Percentiles rank a stretch among this genome's conserved stretches.
phyloP scores from a whole-genome alignment of 2,888 invertebrate species.

The Dolichopus griseipennis region DNA sequence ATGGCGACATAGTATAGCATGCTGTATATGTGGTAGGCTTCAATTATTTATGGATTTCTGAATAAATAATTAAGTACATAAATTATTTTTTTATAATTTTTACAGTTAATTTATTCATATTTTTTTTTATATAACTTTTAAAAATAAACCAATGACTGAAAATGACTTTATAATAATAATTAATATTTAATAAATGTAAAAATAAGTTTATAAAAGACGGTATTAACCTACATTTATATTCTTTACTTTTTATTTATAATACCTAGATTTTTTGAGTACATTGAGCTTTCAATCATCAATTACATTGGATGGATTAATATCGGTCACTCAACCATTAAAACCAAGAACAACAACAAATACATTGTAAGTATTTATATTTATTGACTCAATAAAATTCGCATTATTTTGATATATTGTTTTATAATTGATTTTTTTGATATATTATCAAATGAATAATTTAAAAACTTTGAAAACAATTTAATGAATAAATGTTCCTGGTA shows the following conservation, averaged over 20 bases:
- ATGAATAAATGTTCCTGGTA: too few relatives aligned
- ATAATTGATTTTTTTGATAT: too few relatives aligned
- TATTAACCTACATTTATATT: background rate
- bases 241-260: background rate
- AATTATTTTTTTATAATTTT: too few relatives aligned
- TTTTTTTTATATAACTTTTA: too few relatives aligned
- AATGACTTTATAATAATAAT: too few relatives aligned
- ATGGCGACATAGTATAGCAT: constrained; percentile 51
- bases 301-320: constrained; percentile 53
- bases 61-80: background rate
- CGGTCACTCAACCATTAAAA: constrained; percentile 51
- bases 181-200: too few relatives aligned
- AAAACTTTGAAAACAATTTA: too few relatives aligned
- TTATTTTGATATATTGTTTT: too few relatives aligned
- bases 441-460: too few relatives aligned
- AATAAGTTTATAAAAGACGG: background rate
- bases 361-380: constrained; percentile 25
- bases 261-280: constrained; percentile 50
- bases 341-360: constrained; percentile 33
- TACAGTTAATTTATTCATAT: too few relatives aligned
- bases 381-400: background rate
- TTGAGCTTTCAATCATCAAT: constrained; percentile 55
- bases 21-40: constrained; percentile 49
- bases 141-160: too few relatives aligned
- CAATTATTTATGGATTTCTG: background rate